Evolutionary conservation across 2,888 invertebrate genomes (phyloP).

Genomic region (Leucophenga montana): DNA sequence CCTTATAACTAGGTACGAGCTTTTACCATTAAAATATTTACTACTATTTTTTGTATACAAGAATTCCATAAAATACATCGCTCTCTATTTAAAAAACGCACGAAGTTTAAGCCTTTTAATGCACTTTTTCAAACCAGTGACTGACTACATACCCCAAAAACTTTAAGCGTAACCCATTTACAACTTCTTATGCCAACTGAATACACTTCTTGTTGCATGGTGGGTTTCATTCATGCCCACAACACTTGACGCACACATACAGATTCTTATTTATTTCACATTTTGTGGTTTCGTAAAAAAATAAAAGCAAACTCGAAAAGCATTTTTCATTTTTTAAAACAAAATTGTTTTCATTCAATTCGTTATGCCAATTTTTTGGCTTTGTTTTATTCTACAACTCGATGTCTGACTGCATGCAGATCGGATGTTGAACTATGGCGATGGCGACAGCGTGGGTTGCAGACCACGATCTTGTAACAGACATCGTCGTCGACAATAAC

Average conservation of each 20-base stretch:
- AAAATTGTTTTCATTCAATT: neutral
- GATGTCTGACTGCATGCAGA: slow-evolving; percentile 12
- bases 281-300: neutral
- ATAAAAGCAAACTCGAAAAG: neutral
- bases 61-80: too few species aligned
- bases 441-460: slow-evolving; percentile 25
- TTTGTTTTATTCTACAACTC: slow-evolving; percentile 4
- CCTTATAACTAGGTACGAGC: too few species aligned
- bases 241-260: slow-evolving; percentile 33
- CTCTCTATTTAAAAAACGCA: too few species aligned
- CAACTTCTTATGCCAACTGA: neutral
- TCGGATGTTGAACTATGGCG: slow-evolving; percentile 16
- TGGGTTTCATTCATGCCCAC: slow-evolving; percentile 58
- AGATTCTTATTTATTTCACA: slow-evolving; percentile 13
- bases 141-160: neutral
- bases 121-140: too few species aligned
- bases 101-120: too few species aligned
- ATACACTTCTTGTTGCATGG: slow-evolving; percentile 15
- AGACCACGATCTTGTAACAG: slow-evolving; percentile 22
- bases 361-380: slow-evolving; percentile 12
- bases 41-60: too few species aligned
- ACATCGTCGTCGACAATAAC: neutral
- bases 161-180: neutral
- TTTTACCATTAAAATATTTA: too few species aligned
- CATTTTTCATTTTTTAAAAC: slow-evolving; percentile 25